Percentiles rank a stretch among this genome's conserved stretches.
These are phyloP conservation scores for Lytechinus pictus DNA, from an alignment of 35 echinoderm and acorn worm genomes.

Conservation along the genomic window DNA sequence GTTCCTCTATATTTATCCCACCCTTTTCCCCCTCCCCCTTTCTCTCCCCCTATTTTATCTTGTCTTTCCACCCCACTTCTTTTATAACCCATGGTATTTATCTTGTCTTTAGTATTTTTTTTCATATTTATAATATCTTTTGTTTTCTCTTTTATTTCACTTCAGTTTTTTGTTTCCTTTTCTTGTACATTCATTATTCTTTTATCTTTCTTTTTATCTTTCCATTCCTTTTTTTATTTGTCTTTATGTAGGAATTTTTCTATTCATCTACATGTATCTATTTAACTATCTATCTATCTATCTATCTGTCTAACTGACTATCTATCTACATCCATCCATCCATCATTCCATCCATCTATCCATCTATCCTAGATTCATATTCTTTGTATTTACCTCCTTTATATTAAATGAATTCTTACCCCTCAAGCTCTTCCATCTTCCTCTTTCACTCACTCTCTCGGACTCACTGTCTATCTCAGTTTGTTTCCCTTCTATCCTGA, in stretches of 20 bases:
- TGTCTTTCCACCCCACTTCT: neutral
- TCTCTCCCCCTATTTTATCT: neutral
- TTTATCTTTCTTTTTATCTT: neutral
- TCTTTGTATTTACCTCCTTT: too few relatives aligned
- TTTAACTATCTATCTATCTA: neutral
- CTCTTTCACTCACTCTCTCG: neutral
- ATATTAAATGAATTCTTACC: too few relatives aligned
- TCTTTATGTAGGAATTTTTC: neutral
- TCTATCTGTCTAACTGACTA: neutral
- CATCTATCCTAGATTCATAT: too few relatives aligned
- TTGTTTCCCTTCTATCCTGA: neutral
- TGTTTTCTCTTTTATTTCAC: too few relatives aligned
- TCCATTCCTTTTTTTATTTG: neutral
- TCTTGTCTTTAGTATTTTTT: neutral
- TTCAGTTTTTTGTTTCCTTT: neutral
- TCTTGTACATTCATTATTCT: neutral
- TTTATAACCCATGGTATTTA: neutral
- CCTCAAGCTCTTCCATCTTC: too few relatives aligned
- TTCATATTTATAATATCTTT: too few relatives aligned
- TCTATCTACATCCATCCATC: too few relatives aligned
- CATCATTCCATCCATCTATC: too few relatives aligned
- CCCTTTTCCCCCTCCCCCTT: neutral
- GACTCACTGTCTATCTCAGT: neutral
- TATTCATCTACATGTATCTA: neutral
- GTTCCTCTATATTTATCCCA: neutral